Base-by-base conservation (phyloP, 2,113 vertebrate species). In the Hypomesus transpacificus region DNA sequence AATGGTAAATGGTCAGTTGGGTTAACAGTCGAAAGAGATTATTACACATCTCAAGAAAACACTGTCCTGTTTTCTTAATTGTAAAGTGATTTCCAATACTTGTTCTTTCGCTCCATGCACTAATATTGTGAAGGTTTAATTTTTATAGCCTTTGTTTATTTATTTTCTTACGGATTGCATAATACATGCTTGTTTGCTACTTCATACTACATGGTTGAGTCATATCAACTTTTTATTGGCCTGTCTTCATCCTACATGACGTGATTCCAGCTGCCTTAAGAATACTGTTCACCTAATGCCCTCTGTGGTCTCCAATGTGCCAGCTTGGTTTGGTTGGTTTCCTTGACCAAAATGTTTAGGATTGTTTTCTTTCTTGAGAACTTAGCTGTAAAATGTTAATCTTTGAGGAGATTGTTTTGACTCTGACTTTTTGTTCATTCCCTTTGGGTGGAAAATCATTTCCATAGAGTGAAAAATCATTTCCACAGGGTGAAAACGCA, bases 191-290 rank as follows among this genome's bases (percentile, higher is more conserved):
- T 46, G 39, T 46, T 46, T 46, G 39, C 8, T 46, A 46, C 39
- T 46, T 46, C 39, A 46, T 2, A 46, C 7, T 46, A 1, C 39
- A 46, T 46, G 39, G 9, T 46, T 46, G 39, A 46, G 39, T 46
- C 39, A 63, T 22, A 75, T 74, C 39, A 18, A 60, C 9, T 53
- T 65, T 71, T 69, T 53, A 75, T 77, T 66, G 82, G 63, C 64
- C 71, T 74, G 46, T 6, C 31, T 70, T 50, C 63, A 20, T 67
- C 67, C 66, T 73, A 74, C 81, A 69, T 78, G 66, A 71, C 85
- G 34, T 76, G 70, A 63, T 82, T 82, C 73, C 81, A 86, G 72
- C 76, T 69, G 75, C 70, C 77, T 84, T 88, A 83, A 88, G 89
- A 88, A 88, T 87, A 88, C 59, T 50, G 66, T 76, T 67, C 8